Evolutionary conservation across 2,113 vertebrate species (phyloP), one percentile per base, ranked within the genome.

Genomic region (Hippotragus niger): DNA sequence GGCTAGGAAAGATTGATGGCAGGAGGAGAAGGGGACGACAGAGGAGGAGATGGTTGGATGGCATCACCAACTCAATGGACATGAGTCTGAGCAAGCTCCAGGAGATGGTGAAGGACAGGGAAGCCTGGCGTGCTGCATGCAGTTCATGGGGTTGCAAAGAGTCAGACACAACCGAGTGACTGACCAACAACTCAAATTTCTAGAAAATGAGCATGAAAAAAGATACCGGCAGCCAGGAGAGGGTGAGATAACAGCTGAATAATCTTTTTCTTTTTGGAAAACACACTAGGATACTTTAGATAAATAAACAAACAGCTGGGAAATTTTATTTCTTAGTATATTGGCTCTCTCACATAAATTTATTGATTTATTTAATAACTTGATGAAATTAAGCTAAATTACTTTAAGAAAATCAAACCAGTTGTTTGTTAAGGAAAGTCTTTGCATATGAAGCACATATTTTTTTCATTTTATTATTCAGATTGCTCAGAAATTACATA

Each of bases 401-500:
- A 67, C 5, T 93, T 88, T 60, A 60, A 96, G 36, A 74, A 94
- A 95, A 91, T 52, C 45, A 89, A 80, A 21, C 12, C 19, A 78
- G 67, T n/a, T 55, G 67, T 43, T 89, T 96, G 53, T 31, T 80
- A 67, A 78, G 64, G 13, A 91, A 96, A 91, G 23, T 85, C 53
- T 74, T 64, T 81, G 15, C 71, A 95, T 47, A 85, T 58, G 91
- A 96, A 67, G 25, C 36, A 93, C 78, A 81, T 82, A 33, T 36
- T 94, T 71, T 87, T 93, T 95, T 25, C 90, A 94, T 67, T 84
- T 91, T 81, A 92, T 86, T 90, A 89, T 62, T 94, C 85, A 85
- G 17, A 91, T 13, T 91, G 55, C 55, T 94, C 64, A 93, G 33
- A 97, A 91, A 60, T 15, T 93, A 31, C 45, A 90, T 45, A 91